Conservation (phyloP, 2,797 vertebrate species). For the Mormyrus hasselquistii region DNA sequence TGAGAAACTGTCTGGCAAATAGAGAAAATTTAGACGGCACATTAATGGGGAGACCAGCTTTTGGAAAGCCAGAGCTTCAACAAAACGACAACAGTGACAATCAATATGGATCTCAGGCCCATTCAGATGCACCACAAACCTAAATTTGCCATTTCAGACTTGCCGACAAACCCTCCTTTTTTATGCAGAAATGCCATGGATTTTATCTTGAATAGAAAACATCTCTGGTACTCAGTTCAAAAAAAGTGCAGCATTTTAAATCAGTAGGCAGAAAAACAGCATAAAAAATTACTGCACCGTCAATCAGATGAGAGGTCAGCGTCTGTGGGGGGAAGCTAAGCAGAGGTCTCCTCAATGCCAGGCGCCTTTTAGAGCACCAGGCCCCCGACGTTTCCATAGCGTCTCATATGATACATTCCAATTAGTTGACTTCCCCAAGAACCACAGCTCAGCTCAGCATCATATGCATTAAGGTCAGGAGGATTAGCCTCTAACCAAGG, state of each 20-base stretch:
- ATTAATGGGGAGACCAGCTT: neutral
- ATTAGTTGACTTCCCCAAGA: conserved; percentile 48
- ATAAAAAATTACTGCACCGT: conserved; percentile 31
- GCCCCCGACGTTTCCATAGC: conserved; percentile 48
- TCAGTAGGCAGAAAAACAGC: neutral
- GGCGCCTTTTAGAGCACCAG: neutral
- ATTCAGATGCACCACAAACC: neutral
- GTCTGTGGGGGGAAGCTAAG: conserved; percentile 49
- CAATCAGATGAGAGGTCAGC: neutral
- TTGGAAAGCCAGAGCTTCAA: neutral
- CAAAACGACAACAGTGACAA: neutral
- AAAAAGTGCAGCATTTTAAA: neutral
- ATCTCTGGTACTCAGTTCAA: neutral
- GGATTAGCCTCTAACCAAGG: neutral
- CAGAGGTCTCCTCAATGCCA: conserved; percentile 15
- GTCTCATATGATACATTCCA: conserved; percentile 54
- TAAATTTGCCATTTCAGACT: neutral
- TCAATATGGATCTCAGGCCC: neutral
- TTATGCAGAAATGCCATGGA: neutral
- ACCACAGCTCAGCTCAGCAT: conserved; percentile 27
- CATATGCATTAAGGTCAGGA: conserved; percentile 34
- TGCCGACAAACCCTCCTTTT: neutral
- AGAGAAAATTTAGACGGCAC: neutral
- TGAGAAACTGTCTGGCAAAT: neutral
- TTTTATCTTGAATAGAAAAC: neutral